Base-by-base conservation (phyloP, 2,888 invertebrate species). In the Thyatira batis region DNA sequence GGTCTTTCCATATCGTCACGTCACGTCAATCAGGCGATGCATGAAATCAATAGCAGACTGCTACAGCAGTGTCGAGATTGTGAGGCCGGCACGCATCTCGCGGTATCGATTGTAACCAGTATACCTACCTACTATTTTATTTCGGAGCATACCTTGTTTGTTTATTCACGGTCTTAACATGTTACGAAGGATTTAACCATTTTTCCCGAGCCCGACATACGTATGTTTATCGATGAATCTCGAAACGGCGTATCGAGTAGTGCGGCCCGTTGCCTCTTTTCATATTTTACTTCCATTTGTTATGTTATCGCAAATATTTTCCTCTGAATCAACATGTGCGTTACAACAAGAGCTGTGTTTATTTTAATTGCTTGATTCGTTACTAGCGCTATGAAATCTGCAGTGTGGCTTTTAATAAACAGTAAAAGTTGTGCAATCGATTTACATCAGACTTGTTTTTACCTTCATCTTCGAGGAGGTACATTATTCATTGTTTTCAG, bases 121-220 rank as follows among this genome's bases (percentile, higher is more conserved):
- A 39, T 39, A 39, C n/a, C 65, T 58, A 71, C 68, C 69, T 72
- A 69, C 66, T 64, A 63, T 70, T 71, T 71, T 70, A 68, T 59
- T 65, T 53, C 48, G 53, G 67, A 76, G 66, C 80, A 80, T 78
- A 78, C 74, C 74, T 68, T 71, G 74, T 81, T 84, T 84, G 71
- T 82, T 81, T 82, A 80, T 80, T 78, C 76, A 78, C 71, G 65
- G 62, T 69, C 67, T 69, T 65, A 73, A 71, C 63, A 69, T 67
- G 69, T 65, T 70, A 70, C 73, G 77, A 77, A 78, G 71, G 75
- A 71, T 70, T 69, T 69, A 48, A 49, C 55, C 52, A 50, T 55
- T 54, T 50, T 53, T 65, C 69, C 54, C 59, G n/a, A 58, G 62
- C 45, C 54, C 46, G 53, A 52, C 65, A 63, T 72, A 53, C 66